Conservation (phyloP, 2,888 invertebrate species). For the Drosophila mayaguana region DNA sequence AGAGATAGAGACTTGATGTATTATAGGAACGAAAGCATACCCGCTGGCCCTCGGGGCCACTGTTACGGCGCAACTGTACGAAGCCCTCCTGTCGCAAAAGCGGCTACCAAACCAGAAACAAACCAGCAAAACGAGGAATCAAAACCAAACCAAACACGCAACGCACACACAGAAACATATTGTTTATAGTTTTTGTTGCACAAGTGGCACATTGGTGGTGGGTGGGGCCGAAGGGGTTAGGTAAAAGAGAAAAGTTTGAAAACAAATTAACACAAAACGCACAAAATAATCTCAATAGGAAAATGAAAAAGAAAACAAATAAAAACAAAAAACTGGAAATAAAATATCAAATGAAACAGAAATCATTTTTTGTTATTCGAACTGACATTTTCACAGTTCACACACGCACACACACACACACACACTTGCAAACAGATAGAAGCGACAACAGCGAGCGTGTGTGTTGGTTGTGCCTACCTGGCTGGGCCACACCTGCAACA, state of each 20-base stretch:
- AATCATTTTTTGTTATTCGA: constrained; percentile 29
- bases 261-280: constrained; percentile 71
- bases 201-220: constrained; percentile 37
- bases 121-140: constrained; percentile 57
- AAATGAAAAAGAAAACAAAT: constrained; percentile 1
- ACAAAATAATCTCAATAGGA: constrained; percentile 48
- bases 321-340: constrained; percentile 17
- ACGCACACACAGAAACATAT: constrained; percentile 68
- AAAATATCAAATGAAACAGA: constrained; percentile 29
- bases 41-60: constrained; percentile 83
- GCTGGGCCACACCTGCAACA: constrained; percentile 90
- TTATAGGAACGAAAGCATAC: constrained; percentile 76
- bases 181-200: constrained; percentile 45
- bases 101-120: constrained; percentile 74
- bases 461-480: constrained; percentile 80
- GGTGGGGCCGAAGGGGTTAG: constrained; percentile 18
- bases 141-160: constrained; percentile 72
- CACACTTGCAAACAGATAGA: constrained; percentile 6
- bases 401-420: constrained; percentile 14
- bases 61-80: constrained; percentile 83
- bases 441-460: constrained; percentile 15
- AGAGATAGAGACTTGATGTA: constrained; percentile 57
- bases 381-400: constrained; percentile 16
- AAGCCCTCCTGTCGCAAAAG: constrained; percentile 84
- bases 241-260: constrained; percentile 68